Conservation (phyloP, 2,797 vertebrate genomes). For the Acestrorhynchus altus region DNA sequence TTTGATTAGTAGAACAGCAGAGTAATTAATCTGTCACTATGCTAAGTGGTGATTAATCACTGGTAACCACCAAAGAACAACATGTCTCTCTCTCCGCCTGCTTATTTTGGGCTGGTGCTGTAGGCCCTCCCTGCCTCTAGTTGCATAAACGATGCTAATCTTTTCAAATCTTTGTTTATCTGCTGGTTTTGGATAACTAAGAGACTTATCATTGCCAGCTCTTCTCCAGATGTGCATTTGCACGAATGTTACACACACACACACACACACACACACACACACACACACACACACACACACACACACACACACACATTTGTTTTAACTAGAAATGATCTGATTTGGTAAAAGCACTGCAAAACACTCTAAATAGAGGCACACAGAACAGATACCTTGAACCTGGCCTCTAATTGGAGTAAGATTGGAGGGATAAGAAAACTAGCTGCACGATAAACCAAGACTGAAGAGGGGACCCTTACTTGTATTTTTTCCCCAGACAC, state of each 20-base stretch:
- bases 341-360: too few relatives aligned
- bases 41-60: constrained; percentile 65
- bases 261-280: too few relatives aligned
- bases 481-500: too few relatives aligned
- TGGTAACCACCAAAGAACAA: constrained; percentile 61
- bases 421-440: too few relatives aligned
- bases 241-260: neutral
- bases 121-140: neutral
- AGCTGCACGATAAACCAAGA: neutral
- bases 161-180: constrained; percentile 31
- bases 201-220: neutral
- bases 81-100: constrained; percentile 42
- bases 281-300: neutral
- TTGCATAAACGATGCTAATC: constrained; percentile 14
- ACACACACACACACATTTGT: too few relatives aligned
- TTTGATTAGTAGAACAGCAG: constrained; percentile 22
- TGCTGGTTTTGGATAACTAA: constrained; percentile 6
- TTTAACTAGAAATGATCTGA: too few relatives aligned
- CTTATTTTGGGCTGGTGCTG: constrained; percentile 57
- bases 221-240: constrained; percentile 2
- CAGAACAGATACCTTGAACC: too few relatives aligned
- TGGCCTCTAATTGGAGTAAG: too few relatives aligned
- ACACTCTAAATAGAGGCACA: too few relatives aligned
- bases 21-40: constrained; percentile 27
- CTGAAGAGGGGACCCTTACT: neutral